Evolutionary conservation across 2,797 vertebrate genomes (phyloP).

Genomic region (Sebastes iracundus): DNA sequence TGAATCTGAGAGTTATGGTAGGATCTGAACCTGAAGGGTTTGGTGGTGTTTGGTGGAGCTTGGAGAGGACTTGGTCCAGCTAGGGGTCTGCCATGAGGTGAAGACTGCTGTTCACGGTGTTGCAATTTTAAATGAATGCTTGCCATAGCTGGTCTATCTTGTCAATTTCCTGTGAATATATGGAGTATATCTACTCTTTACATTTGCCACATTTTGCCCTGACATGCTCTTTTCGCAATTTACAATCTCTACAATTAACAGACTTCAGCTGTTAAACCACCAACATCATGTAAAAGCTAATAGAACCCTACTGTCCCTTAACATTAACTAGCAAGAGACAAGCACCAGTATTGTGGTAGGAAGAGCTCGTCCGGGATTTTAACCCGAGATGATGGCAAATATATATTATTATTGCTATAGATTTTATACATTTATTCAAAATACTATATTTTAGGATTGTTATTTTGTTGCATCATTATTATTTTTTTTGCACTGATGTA

Average conservation of each 20-base stretch:
- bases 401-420: not conserved
- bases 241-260: not conserved
- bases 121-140: not conserved
- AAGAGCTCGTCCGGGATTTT: constrained; percentile 70
- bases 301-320: not conserved
- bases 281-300: not conserved
- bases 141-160: not conserved
- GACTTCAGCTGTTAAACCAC: not conserved
- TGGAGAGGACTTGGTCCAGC: not conserved
- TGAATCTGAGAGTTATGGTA: not conserved
- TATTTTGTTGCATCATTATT: not conserved
- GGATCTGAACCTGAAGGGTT: not conserved
- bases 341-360: not conserved
- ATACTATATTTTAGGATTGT: not conserved
- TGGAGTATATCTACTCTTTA: not conserved
- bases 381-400: constrained; percentile 46
- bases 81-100: not conserved
- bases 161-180: not conserved
- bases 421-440: not conserved
- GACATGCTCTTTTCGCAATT: not conserved
- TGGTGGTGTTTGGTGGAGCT: not conserved
- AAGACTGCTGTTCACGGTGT: not conserved
- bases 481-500: not conserved
- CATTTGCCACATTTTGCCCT: not conserved
- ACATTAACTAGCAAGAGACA: not conserved